Base-by-base conservation (phyloP, 2,888 invertebrate species). In the Dryobota labecula region DNA sequence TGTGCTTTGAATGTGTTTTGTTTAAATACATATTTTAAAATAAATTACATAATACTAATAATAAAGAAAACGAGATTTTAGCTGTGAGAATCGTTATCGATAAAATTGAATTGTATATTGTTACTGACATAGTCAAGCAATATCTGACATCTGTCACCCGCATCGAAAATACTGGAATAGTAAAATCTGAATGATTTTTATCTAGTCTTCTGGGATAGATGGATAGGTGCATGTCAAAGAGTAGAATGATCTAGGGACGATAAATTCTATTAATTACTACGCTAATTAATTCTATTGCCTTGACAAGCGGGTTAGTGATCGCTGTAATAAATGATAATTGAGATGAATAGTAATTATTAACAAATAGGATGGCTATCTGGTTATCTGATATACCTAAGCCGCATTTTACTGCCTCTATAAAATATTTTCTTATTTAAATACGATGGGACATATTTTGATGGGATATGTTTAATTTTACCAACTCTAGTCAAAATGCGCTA, bases 271-370 rank as follows among this genome's bases (percentile, higher is more conserved):
- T 30, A 53, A 30, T 74, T n/a, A 63, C 36, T 49, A 54, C 36
- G 49, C 2, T 70, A 70, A 74, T 78, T 58, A 63, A 70, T 78
- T 73, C 58, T 30, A 51, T 70, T 51, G 11, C 78, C 78, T 78
- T 78, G 78, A 74, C 63, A 74, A 79, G 63, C 66, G 54, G 75
- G 78, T 78, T 79, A 67, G 58, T 74, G 79, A 70, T 79, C 70
- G 69, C 51, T 56, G 78, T 79, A 79, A 70, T 74, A 66, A 43
- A 70, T 78, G 60, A 24, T 79, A 74, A 78, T 79, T 70, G 36
- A 74, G 43, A 20, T 56, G 66, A 79, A 78, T 63, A 66, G 30
- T 78, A 56, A 78, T 70, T 66, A 66, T 61, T 63, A 60, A 54
- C 13, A 47, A 79, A 60, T 73, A 73, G 11, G 30, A 73, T 66